Base-by-base conservation (phyloP, 2,113 vertebrate species). In the Corythaeola cristata region DNA sequence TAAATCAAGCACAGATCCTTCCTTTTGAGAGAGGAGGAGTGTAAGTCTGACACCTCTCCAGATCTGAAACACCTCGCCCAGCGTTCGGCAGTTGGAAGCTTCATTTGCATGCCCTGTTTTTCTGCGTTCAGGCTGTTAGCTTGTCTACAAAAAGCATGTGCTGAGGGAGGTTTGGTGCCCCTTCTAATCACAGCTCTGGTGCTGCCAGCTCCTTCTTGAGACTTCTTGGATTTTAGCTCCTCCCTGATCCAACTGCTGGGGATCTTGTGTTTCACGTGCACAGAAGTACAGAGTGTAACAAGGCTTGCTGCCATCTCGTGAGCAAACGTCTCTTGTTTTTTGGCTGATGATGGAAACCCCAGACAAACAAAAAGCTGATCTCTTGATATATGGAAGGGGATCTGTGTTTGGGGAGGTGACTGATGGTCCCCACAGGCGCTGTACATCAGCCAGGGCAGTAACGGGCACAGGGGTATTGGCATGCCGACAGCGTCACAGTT, bases 251-350 rank as follows among this genome's bases (percentile, higher is more conserved):
- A 68, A 1, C 62, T 85, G 20, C 49, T 68, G 75, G n/a, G n/a
- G 7, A n/a, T 58, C 47, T 58, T 30, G 30, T 44, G 64, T 53
- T 84, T 67, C 18, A 4, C 7, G 32, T 71, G 21, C 3, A 1
- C 8, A 15, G 75, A 79, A 67, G 22, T 52, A 11, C 35, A 45
- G 30, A 11, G n/a, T 23, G 15, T 66, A 12, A 69, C 53, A 85
- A 22, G n/a, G 13, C 41, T 80, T 27, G 2, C 73, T 64, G 45
- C 59, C 22, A 28, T n/a, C 50, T 33, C 32, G 2, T n/a, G 3
- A 81, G 15, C 19, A 91, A 58, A 62, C 0, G 0, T 49, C 23
- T 37, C 13, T 59, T 56, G 0, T 4, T 50, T 56, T 56, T 35
- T 33, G 56, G 17, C 26, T 50, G 44, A 15, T 73, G 74, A 45